Percentiles rank a stretch among this genome's conserved stretches.
Conservation (phyloP, 1,140 invertebrate species). For the Ips nitidus region DNA sequence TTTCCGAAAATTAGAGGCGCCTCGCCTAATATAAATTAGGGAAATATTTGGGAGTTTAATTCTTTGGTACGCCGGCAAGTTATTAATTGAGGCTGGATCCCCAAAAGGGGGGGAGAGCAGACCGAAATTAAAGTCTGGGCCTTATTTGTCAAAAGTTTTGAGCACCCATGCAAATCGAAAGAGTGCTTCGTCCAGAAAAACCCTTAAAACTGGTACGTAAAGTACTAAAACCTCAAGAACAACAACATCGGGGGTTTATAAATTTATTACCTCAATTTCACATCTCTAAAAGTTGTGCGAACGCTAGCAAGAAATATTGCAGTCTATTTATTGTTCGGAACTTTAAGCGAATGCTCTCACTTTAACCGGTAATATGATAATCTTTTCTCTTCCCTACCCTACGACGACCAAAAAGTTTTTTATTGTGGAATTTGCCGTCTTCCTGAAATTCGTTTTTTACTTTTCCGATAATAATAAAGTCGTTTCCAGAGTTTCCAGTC, state of each 20-base stretch:
- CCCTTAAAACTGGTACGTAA: not conserved
- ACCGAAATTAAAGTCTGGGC: not conserved
- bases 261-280: not conserved
- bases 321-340: not conserved
- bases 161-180: too few relatives aligned
- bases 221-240: not conserved
- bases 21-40: constrained; percentile 13
- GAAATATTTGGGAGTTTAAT: constrained; percentile 14
- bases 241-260: not conserved
- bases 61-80: constrained; percentile 7
- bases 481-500: not conserved
- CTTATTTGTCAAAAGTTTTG: too few relatives aligned
- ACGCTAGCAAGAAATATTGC: not conserved
- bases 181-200: not conserved
- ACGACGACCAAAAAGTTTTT: not conserved
- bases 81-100: constrained; percentile 2
- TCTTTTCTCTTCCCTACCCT: not conserved
- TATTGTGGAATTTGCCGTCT: constrained; percentile 15
- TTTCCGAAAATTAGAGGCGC: constrained; percentile 12
- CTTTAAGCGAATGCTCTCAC: not conserved
- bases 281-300: not conserved
- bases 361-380: constrained; percentile 12
- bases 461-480: constrained; percentile 16
- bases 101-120: not conserved
- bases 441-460: constrained; percentile 15